Base-by-base conservation (phyloP, 2,113 vertebrate species). In the Acanthisitta chloris region DNA sequence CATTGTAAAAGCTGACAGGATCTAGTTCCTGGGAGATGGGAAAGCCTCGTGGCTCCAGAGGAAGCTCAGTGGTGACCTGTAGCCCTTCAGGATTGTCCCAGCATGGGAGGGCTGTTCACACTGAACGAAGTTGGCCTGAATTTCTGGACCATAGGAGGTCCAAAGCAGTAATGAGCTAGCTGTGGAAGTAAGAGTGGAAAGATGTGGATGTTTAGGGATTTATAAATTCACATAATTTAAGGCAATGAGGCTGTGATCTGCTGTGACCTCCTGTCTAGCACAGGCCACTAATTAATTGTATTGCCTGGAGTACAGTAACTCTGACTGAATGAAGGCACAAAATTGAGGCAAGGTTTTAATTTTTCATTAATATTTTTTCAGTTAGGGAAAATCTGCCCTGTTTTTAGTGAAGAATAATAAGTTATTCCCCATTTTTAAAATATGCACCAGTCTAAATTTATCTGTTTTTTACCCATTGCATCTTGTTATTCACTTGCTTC, bases 211-310 rank as follows among this genome's bases (percentile, higher is more conserved):
- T 83, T 95, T 40, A 52, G 90, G 82, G 80, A 67, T 88, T 94
- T 94, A 83, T 81, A 70, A 85, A 71, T 76, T 93, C 73, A 46
- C 61, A 42, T 84, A 45, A 64, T 93, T 92, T 94, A 90, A 64
- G 71, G 55, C 67, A 62, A 31, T 36, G 86, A 95, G 90, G 94
- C 43, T 88, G 42, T 90, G 92, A 88, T 90, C 72, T 86, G 59
- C 76, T 71, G 20, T 94, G 96, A 86, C 90, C 86, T 90, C 48
- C 65, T 84, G 52, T 55, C 64, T 84, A 76, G 83, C 45, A 67
- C 65, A 95, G 74, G 46, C 59, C 59, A 24, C 90, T 95, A 95
- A 97, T 96, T 95, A 97, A 88, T 86, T 94, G 77, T n/a, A 59
- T 45, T 90, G 80, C 77, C 88, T 74, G 17, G 55, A 94, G 61